A percentile compares a stretch with the other conserved stretches of the same genome.
Conservation (phyloP, 2,113 vertebrate species). For the Rhynchomys soricoides region DNA sequence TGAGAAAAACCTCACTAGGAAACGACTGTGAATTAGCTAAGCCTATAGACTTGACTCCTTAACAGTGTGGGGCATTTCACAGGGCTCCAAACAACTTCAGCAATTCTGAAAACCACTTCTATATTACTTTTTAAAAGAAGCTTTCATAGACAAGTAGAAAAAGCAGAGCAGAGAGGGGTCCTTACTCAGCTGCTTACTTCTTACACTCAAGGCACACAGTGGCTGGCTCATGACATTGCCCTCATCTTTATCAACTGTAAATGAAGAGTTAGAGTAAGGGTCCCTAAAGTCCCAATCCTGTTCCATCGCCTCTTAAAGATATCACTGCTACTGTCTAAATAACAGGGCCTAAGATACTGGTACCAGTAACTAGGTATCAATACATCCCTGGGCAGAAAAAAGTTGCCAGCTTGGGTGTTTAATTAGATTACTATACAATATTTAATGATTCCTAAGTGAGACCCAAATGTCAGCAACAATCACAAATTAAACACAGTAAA, state of each 20-base stretch:
- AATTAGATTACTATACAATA: slow-evolving; percentile 18
- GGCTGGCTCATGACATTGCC: not conserved
- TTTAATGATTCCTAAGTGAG: not conserved
- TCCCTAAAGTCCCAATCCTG: not conserved
- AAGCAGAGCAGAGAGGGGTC: not conserved
- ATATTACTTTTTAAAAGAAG: slow-evolving; percentile 19
- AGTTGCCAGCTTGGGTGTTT: not conserved
- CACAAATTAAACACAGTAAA: slow-evolving; percentile 42
- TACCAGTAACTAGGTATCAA: not conserved
- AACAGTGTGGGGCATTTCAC: slow-evolving; percentile 3
- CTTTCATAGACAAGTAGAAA: slow-evolving; percentile 35
- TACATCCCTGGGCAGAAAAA: not conserved
- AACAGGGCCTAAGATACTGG: not conserved
- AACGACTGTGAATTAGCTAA: not conserved
- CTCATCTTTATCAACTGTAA: slow-evolving; percentile 18
- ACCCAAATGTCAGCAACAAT: slow-evolving; percentile 3
- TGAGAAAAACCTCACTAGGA: not conserved
- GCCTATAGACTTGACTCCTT: not conserved
- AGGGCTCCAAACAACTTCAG: not conserved
- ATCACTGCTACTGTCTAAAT: not conserved
- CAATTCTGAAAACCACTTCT: slow-evolving; percentile 47
- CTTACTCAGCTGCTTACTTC: not conserved
- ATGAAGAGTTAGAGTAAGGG: not conserved
- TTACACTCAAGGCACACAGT: not conserved
- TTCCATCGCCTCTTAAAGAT: slow-evolving; percentile 1